Percentiles rank a stretch among this genome's conserved stretches.
Conservation (phyloP, 1,140 invertebrate genomes). For the Drosophila paulistorum region DNA sequence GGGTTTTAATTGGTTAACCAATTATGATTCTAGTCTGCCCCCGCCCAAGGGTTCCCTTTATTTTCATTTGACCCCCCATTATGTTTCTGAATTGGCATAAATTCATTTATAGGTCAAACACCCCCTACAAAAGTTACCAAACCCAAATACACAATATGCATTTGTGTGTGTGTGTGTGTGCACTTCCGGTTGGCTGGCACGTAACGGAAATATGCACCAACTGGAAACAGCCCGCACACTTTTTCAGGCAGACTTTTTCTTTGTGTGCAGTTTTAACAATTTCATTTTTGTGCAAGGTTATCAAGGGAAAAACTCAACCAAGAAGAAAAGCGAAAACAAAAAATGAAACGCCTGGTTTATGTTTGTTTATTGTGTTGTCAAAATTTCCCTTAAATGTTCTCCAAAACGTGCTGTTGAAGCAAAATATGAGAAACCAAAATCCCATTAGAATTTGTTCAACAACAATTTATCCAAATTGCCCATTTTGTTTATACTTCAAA, state of each 20-base stretch:
- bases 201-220: constrained; percentile 46
- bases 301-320: not conserved
- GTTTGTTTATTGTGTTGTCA: no score
- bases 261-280: not conserved
- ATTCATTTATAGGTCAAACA: constrained; percentile 78
- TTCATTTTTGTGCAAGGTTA: constrained; percentile 3
- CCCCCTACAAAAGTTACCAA: constrained; percentile 42
- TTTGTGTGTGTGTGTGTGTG: constrained; percentile 38
- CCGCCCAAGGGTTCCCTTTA: constrained; percentile 1
- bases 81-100: constrained; percentile 65
- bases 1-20: constrained; percentile 53
- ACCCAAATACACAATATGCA: constrained; percentile 21
- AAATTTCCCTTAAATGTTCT: constrained; percentile 35
- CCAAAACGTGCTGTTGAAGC: constrained; percentile 50
- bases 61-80: not conserved
- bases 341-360: no score
- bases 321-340: constrained; percentile 13
- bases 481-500: constrained; percentile 60
- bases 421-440: constrained; percentile 42
- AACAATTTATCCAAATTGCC: constrained; percentile 27
- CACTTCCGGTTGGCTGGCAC: constrained; percentile 60
- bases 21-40: constrained; percentile 16
- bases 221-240: not conserved
- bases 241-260: not conserved
- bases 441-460: constrained; percentile 44